These are phyloP conservation scores for Hemicrepidius hirtus DNA, from an alignment of 2,888 invertebrate species.

Conservation along the genomic window DNA sequence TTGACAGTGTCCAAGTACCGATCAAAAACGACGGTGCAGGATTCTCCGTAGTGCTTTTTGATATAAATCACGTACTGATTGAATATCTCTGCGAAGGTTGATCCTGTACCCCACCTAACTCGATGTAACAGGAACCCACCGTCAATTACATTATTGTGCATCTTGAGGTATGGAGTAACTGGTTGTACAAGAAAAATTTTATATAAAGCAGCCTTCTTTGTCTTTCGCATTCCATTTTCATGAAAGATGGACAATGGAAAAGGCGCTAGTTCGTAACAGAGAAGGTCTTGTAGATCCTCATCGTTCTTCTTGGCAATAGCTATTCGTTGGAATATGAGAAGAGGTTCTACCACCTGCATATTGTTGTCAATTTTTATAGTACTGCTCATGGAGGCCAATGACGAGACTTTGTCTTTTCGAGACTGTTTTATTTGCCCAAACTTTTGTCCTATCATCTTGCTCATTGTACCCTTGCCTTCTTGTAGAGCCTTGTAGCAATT, in stretches of 20 bases:
- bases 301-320: conserved; percentile 6
- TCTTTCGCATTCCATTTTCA: conserved; percentile 1
- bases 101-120: background rate
- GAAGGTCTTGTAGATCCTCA: background rate
- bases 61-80: background rate
- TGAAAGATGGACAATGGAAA: background rate
- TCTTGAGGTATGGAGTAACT: background rate
- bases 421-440: no score
- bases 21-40: background rate
- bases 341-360: conserved; percentile 1
- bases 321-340: conserved; percentile 3
- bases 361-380: conserved; percentile 3
- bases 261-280: background rate
- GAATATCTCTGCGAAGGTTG: background rate
- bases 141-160: background rate
- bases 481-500: no score
- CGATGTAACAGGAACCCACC: conserved; percentile 20
- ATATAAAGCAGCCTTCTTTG: conserved; percentile 19
- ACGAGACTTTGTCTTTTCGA: no score
- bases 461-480: no score
- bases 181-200: background rate
- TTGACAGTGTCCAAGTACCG: background rate
- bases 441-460: no score
- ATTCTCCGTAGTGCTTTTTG: background rate
- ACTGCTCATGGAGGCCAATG: conserved; percentile 10